Base-by-base conservation (phyloP, 2,888 invertebrate species). In the Leptopilina syphax region DNA sequence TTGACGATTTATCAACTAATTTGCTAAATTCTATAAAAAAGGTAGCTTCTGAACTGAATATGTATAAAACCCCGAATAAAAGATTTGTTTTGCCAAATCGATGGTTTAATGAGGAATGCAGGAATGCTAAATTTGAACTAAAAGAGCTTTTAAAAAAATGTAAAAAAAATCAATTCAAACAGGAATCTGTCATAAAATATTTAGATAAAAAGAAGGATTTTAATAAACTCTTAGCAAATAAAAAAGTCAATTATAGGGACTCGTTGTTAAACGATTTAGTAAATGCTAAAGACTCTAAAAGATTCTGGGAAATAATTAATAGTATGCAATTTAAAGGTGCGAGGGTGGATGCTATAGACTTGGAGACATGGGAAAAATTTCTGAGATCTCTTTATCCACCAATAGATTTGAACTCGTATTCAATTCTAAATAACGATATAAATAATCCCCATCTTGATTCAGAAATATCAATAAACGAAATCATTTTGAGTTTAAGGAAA, bases 81-180 rank as follows among this genome's bases (percentile, higher is more conserved):
- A 41, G 7, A n/a, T 7, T 60, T 13, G n/a, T n/a, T 5, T n/a
- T n/a, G 0, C 18, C 44, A 13, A 24, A 70, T 13, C 44, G 24
- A 27, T 76, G 76, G 76, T 76, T 57, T 54, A 60, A 76, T 27
- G 27, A 57, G 18, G 76, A 76, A 18, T 76, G 76, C 57, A 76
- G 27, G 18, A 34, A 50, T 3, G 8, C 27, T 13, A 76, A 76
- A 76, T n/a, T 10, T 27, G 76, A 76, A 34, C 60, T 76, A 5
- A 54, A 57, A 76, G 18, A 54, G 12, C 12, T 57, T n/a, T 10
- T 60, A 13, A 50, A 41, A 24, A 5, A 24, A 9, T 76, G 76
- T 76, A 76, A 47, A 76, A 60, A 60, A 76, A 27, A 24, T 18
- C 50, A 76, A 27, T 76, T 76, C 27, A 50, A 57, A 9, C 34